A percentile compares a stretch with the other conserved stretches of the same genome.
These are phyloP conservation scores for Drosophila flavopinicola DNA, from an alignment of 2,888 invertebrate genomes.

Conservation along the genomic window DNA sequence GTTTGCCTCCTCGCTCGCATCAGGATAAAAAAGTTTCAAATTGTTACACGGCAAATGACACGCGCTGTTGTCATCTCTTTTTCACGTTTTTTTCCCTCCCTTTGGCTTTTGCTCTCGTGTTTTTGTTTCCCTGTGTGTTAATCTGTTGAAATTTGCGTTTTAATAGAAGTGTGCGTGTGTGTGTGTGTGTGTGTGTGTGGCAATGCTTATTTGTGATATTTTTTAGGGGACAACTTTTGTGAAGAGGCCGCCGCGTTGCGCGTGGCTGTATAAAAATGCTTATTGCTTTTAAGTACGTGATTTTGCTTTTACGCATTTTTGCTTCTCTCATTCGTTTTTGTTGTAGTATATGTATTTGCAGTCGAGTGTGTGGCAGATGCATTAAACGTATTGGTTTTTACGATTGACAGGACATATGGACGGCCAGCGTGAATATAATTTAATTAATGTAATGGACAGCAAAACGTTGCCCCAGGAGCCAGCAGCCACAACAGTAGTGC, in stretches of 20 bases:
- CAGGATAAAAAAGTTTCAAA: constrained; percentile 72
- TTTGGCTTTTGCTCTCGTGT: constrained; percentile 9
- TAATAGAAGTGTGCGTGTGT: constrained; percentile 60
- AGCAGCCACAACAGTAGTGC: background rate
- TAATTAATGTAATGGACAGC: constrained; percentile 70
- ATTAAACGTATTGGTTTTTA: constrained; percentile 73
- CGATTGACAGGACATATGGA: constrained; percentile 54
- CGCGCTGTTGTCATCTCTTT: constrained; percentile 47
- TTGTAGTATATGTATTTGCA: constrained; percentile 1
- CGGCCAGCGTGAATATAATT: constrained; percentile 56
- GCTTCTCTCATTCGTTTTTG: background rate
- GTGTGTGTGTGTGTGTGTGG: constrained; percentile 7
- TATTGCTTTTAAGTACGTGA: constrained; percentile 77
- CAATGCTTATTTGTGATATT: constrained; percentile 32
- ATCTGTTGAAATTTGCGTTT: constrained; percentile 78
- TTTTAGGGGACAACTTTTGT: constrained; percentile 44
- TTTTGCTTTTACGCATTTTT: constrained; percentile 54
- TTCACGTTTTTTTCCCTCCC: background rate
- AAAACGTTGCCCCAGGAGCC: constrained; percentile 16
- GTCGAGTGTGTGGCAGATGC: constrained; percentile 48
- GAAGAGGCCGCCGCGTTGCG: constrained; percentile 37
- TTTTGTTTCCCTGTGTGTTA: constrained; percentile 53
- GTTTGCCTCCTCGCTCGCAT: constrained; percentile 13
- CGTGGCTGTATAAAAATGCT: constrained; percentile 64
- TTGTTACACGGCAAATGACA: constrained; percentile 77